Evolutionary conservation across 2,888 invertebrate genomes (phyloP), one percentile per base, ranked within the genome.

Genomic region (Sepioteuthis lessoniana): DNA sequence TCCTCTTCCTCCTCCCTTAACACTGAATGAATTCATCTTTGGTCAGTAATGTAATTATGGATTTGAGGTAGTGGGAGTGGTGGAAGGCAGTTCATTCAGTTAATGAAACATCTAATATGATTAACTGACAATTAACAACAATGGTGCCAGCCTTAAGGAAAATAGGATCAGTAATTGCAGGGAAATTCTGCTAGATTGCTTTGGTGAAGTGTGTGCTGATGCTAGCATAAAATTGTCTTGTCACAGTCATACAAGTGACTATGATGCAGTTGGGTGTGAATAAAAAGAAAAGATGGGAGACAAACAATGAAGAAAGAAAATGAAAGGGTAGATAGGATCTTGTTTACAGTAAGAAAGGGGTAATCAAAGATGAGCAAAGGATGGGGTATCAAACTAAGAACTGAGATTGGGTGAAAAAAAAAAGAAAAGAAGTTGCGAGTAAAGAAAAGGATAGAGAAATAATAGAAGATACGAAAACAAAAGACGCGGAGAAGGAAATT

Each of bases 101-200:
- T 35, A 76, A 76, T 76, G 76, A 76, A 35, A 76, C n/a, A 25
- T 76, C n/a, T 76, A n/a, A 76, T 35, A n/a, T n/a, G 76, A 76
- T 76, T 76, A 76, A 76, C n/a, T n/a, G 76, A 76, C 76, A 76
- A 76, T 76, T 76, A 76, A 76, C 76, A 76, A 76, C n/a, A 76
- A 76, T 76, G 2, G 76, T 76, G 76, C 13, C 76, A 76, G n/a
- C 35, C n/a, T n/a, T 76, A 76, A 76, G 76, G 76, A 76, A 76
- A 76, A 76, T 16, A n/a, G 76, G 16, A 76, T 76, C 76, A 76
- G 76, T 76, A 21, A 76, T 76, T 76, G 35, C n/a, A 76, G 13
- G 76, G 25, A 76, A 13, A 76, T 76, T 76, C n/a, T 76, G 13
- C n/a, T 16, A 76, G 76, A n/a, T 76, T 76, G 76, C 16, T 76